Evolutionary conservation across 53 echinoderm and acorn worm genomes (phyloP).

Genomic region (Holothuria leucospilota): DNA sequence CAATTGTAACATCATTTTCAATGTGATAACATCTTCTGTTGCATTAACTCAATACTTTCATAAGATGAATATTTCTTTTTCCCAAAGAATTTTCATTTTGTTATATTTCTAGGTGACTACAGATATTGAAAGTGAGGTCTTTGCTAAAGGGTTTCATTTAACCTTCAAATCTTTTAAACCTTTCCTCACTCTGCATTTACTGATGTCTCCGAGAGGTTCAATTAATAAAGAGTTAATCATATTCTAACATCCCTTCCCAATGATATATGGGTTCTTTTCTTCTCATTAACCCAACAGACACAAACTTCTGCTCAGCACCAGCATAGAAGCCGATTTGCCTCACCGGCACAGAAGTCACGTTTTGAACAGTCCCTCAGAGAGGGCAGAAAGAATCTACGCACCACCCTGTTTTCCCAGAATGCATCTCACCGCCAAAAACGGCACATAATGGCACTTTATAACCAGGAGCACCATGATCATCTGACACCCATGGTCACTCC

Average conservation of each 20-base stretch:
- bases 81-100: too few relatives aligned
- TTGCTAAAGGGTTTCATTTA: too few relatives aligned
- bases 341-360: slow-evolving; percentile 69
- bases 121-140: too few relatives aligned
- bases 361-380: slow-evolving; percentile 74
- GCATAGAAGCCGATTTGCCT: slow-evolving; percentile 60
- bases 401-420: slow-evolving; percentile 69
- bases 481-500: slow-evolving; percentile 90
- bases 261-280: slow-evolving; percentile 8
- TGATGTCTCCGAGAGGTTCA: too few relatives aligned
- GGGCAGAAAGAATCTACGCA: slow-evolving; percentile 63
- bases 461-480: slow-evolving; percentile 82
- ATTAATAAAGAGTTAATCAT: too few relatives aligned
- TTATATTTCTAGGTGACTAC: too few relatives aligned
- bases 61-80: too few relatives aligned
- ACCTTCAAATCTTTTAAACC: too few relatives aligned
- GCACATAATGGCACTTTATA: slow-evolving; percentile 68
- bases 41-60: too few relatives aligned
- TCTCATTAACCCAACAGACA: slow-evolving; percentile 37
- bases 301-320: neutral
- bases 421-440: slow-evolving; percentile 58
- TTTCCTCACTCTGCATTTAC: too few relatives aligned
- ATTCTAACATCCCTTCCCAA: neutral
- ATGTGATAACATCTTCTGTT: too few relatives aligned
- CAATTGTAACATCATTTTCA: too few relatives aligned